A percentile compares a stretch with the other conserved stretches of the same genome.
These are phyloP conservation scores for Agapornis canus DNA, from an alignment of 2,797 vertebrate genomes.

Conservation along the genomic window DNA sequence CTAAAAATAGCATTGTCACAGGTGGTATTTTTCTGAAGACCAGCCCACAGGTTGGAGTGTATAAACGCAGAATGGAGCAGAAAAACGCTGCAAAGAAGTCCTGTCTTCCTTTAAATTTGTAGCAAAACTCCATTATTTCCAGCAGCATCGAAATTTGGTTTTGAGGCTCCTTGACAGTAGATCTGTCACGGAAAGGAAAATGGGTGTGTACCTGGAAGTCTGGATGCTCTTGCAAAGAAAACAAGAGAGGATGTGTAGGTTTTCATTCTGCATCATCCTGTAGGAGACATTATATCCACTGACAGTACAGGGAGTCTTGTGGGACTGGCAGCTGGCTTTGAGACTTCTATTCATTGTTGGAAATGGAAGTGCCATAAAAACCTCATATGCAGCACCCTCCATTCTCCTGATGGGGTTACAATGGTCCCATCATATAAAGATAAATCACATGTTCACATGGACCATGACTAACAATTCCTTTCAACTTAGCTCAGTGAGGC, in stretches of 20 bases:
- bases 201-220: accelerated
- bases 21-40: neutral
- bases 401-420: neutral
- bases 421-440: neutral
- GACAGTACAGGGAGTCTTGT: neutral
- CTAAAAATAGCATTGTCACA: neutral
- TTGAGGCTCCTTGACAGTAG: neutral
- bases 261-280: neutral
- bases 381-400: neutral
- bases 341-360: neutral
- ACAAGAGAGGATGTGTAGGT: accelerated
- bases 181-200: neutral
- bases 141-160: neutral
- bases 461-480: neutral
- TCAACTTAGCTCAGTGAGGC: neutral
- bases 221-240: neutral
- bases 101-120: neutral
- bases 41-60: neutral
- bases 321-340: neutral
- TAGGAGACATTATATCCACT: neutral
- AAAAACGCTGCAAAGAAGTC: neutral
- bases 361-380: neutral
- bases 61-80: neutral
- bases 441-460: accelerated
- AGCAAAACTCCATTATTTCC: neutral